Conservation (phyloP, 2,113 vertebrate species). For the Scomber scombrus region DNA sequence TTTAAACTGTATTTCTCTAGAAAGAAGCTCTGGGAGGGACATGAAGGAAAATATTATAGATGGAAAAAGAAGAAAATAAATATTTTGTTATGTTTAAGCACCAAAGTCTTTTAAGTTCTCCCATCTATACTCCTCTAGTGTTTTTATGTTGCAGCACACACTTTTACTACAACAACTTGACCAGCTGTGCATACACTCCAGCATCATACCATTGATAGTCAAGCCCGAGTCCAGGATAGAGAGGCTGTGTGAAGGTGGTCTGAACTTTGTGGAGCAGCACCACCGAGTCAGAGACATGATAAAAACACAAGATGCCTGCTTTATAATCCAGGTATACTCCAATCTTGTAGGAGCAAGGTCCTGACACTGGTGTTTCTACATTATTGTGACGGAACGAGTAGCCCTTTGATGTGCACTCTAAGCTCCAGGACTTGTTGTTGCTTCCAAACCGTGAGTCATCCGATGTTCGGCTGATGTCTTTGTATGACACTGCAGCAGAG, state of each 20-base stretch:
- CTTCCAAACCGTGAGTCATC: constrained; percentile 19
- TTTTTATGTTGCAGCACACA: too few species aligned
- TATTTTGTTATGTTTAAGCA: too few species aligned
- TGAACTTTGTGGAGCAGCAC: constrained; percentile 7
- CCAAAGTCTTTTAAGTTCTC: too few species aligned
- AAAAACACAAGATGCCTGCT: neutral
- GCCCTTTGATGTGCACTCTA: neutral
- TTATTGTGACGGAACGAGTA: constrained; percentile 15
- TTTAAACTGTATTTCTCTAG: too few species aligned
- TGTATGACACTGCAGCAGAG: constrained; percentile 35
- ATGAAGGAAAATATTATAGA: too few species aligned
- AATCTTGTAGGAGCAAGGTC: neutral
- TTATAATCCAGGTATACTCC: constrained; percentile 30
- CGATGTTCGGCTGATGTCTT: neutral
- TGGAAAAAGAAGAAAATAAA: too few species aligned
- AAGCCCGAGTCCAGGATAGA: constrained; percentile 5
- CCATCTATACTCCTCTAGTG: too few species aligned
- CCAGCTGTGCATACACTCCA: constrained; percentile 43
- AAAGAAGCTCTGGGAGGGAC: too few species aligned
- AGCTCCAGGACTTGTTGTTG: constrained; percentile 44
- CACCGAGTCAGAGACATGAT: fast-evolving
- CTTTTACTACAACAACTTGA: neutral
- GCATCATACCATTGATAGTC: constrained; percentile 36
- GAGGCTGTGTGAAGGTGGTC: constrained; percentile 27
- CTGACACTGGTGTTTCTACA: neutral